Evolutionary conservation across 2,113 vertebrate species (phyloP).

Genomic region (Dolichallabes microphthalmus): DNA sequence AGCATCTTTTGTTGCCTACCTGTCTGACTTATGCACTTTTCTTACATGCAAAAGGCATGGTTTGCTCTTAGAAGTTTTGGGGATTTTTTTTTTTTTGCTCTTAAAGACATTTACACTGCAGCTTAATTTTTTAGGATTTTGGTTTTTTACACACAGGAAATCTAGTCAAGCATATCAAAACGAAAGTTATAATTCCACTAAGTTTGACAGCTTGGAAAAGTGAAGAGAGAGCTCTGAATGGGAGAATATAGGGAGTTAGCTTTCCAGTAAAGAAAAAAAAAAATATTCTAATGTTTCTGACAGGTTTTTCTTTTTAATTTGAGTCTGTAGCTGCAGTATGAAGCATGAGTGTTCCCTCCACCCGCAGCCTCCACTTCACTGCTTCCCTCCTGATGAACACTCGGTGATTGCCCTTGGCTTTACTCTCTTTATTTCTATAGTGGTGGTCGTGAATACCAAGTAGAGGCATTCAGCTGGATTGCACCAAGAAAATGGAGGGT

Average conservation of each 20-base stretch:
- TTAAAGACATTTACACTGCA: constrained; percentile 4
- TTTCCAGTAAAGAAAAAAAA: constrained; percentile 31
- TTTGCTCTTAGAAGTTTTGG: constrained; percentile 20
- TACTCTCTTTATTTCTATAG: constrained; percentile 39
- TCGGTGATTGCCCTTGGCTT: constrained; percentile 42
- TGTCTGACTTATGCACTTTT: not conserved
- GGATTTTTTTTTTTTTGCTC: too few relatives aligned
- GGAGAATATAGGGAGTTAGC: constrained; percentile 35
- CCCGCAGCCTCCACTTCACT: constrained; percentile 16
- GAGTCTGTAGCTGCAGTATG: constrained; percentile 36
- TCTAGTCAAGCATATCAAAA: constrained; percentile 37
- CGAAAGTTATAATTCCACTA: constrained; percentile 38
- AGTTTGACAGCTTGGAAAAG: constrained; percentile 48
- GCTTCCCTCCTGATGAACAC: constrained; percentile 39
- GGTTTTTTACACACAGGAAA: constrained; percentile 30
- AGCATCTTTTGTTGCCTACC: not conserved
- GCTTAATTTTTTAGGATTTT: constrained; percentile 26
- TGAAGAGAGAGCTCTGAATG: constrained; percentile 5
- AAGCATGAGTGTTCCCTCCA: constrained; percentile 38
- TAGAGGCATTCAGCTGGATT: constrained; percentile 34
- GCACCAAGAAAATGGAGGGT: constrained; percentile 13
- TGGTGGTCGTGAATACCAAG: constrained; percentile 36
- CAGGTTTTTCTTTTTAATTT: constrained; percentile 53
- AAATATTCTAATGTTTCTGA: constrained; percentile 44
- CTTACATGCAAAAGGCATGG: not conserved